Evolutionary conservation across 2,113 vertebrate species (phyloP).

Genomic region (Tetrax tetrax): DNA sequence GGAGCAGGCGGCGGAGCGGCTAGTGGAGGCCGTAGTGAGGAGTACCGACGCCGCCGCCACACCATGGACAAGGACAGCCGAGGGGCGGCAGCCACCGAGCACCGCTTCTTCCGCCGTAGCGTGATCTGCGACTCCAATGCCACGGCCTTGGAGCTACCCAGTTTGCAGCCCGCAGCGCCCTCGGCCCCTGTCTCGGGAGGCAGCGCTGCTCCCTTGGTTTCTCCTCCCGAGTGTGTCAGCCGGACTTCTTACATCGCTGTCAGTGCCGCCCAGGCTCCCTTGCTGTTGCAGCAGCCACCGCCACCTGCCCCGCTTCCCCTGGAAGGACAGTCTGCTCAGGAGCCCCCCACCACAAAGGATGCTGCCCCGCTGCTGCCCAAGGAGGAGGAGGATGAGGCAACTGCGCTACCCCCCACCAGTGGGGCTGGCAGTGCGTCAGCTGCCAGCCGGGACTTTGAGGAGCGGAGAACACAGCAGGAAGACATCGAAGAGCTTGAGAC

Average conservation of each 20-base stretch:
- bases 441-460: constrained; percentile 75
- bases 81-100: constrained; percentile 82
- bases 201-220: constrained; percentile 34
- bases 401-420: constrained; percentile 10
- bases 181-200: constrained; percentile 20
- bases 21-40: constrained; percentile 68
- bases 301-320: constrained; percentile 19
- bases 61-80: constrained; percentile 98
- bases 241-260: constrained; percentile 9
- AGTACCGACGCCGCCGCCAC: constrained; percentile 91
- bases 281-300: background rate
- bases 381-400: constrained; percentile 33
- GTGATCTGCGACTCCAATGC: constrained; percentile 97
- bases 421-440: constrained; percentile 72
- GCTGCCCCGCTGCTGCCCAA: constrained; percentile 18
- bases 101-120: constrained; percentile 95
- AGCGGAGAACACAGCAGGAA: constrained; percentile 86
- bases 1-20: constrained; percentile 30
- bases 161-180: constrained; percentile 83
- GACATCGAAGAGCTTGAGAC: constrained; percentile 96
- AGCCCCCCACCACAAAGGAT: constrained; percentile 47
- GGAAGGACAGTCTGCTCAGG: constrained; percentile 25
- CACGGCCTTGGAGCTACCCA: constrained; percentile 92
- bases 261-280: background rate
- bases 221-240: constrained; percentile 31